A percentile compares a stretch with the other conserved stretches of the same genome.
phyloP scores from a whole-genome alignment of 2,888 invertebrate genomes.

The Troides oblongomaculatus region DNA sequence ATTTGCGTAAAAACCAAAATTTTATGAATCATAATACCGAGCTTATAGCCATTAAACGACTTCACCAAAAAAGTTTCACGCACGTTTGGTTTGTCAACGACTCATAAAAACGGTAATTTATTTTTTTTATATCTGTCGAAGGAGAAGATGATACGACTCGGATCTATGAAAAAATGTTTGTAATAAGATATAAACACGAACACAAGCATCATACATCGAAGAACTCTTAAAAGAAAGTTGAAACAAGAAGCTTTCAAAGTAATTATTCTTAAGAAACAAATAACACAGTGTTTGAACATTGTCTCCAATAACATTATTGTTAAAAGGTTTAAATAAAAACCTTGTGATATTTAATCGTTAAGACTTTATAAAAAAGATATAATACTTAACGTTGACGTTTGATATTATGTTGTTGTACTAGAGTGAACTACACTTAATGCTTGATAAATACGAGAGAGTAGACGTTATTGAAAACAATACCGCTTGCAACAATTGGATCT shows the following conservation, averaged over 20 bases:
- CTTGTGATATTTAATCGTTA: background rate
- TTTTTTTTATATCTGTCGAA: slow-evolving; percentile 7
- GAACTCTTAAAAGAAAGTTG: background rate
- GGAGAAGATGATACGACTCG: background rate
- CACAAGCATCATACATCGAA: too few species aligned
- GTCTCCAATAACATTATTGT: too few species aligned
- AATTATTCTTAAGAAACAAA: background rate
- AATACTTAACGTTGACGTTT: background rate
- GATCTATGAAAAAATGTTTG: background rate
- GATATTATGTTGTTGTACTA: background rate
- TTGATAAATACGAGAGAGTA: slow-evolving; percentile 6
- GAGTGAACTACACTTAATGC: background rate
- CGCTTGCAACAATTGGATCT: background rate
- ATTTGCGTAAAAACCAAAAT: background rate
- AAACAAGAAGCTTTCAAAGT: background rate
- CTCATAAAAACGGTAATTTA: slow-evolving; percentile 7
- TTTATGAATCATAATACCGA: slow-evolving; percentile 4
- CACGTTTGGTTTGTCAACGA: slow-evolving; percentile 11
- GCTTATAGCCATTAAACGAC: slow-evolving; percentile 1
- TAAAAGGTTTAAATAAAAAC: background rate
- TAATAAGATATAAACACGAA: too few species aligned
- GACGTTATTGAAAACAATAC: slow-evolving; percentile 12
- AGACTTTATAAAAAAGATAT: too few species aligned
- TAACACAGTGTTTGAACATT: too few species aligned
- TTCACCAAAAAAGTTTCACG: slow-evolving; percentile 13